A percentile compares a stretch with the other conserved stretches of the same genome.
These are phyloP conservation scores for Chinchilla lanigera DNA, from an alignment of 2,113 vertebrate species.

Conservation along the genomic window DNA sequence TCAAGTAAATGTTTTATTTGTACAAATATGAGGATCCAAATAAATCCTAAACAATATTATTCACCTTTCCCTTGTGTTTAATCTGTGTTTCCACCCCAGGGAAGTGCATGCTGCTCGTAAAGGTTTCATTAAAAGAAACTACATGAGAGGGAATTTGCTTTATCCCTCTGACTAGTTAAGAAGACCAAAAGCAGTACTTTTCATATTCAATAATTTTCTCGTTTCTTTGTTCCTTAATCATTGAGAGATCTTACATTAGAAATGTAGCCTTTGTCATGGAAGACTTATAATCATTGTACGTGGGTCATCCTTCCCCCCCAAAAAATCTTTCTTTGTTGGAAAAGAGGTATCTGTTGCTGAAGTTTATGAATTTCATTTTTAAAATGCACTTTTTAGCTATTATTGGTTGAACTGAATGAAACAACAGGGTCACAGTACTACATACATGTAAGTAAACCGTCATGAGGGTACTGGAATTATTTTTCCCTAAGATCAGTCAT, in stretches of 20 bases:
- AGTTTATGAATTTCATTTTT: background rate
- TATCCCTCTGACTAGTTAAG: background rate
- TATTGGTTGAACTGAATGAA: background rate
- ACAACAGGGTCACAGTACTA: accelerated
- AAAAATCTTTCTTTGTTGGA: background rate
- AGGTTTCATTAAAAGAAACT: background rate
- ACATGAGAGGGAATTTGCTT: background rate
- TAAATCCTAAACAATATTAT: background rate
- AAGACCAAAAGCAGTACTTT: background rate
- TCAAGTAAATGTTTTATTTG: background rate
- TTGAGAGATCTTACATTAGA: background rate
- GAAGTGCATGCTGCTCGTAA: background rate
- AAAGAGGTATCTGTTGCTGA: background rate
- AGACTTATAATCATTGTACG: background rate
- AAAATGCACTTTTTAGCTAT: background rate
- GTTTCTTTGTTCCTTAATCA: background rate
- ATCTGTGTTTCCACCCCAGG: background rate
- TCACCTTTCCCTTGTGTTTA: background rate
- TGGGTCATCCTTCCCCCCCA: background rate
- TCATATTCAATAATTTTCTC: background rate
- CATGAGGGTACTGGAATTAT: background rate
- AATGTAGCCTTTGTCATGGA: background rate
- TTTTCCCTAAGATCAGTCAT: background rate
- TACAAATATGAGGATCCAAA: background rate
- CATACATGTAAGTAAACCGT: background rate